These are phyloP conservation scores for Pollenia angustigena DNA, from an alignment of 2,888 invertebrate genomes.

Conservation along the genomic window DNA sequence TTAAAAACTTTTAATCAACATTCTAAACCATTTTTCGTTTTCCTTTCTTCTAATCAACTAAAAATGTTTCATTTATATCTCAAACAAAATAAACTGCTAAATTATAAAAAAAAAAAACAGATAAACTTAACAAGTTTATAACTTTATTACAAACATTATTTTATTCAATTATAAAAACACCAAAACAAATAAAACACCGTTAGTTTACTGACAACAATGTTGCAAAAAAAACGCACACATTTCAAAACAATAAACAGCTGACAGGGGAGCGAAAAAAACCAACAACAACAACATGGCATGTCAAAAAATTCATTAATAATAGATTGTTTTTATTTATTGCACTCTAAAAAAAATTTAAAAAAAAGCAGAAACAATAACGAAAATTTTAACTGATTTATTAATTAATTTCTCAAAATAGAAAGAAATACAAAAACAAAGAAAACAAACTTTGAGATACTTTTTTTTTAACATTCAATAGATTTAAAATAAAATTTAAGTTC, in stretches of 20 bases:
- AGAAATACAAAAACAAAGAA: slow-evolving; percentile 44
- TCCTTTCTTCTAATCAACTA: not conserved
- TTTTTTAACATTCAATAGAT: slow-evolving; percentile 47
- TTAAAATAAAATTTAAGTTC: slow-evolving; percentile 18
- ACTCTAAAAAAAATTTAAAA: slow-evolving; percentile 24
- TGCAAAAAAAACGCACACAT: not conserved
- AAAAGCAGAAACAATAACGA: slow-evolving; percentile 18
- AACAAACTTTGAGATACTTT: slow-evolving; percentile 45
- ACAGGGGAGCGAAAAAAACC: not conserved
- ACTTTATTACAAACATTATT: not conserved
- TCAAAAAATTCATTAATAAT: slow-evolving; percentile 49
- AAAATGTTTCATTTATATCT: not conserved
- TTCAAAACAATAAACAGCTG: slow-evolving; percentile 34
- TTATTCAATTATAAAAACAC: slow-evolving; percentile 23
- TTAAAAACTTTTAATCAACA: not conserved
- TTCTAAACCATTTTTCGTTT: not conserved
- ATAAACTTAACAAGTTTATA: not conserved
- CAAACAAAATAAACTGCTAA: not conserved
- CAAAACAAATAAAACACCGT: slow-evolving; percentile 12
- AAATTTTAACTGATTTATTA: slow-evolving; percentile 49
- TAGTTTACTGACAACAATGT: slow-evolving; percentile 7
- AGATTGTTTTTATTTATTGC: not conserved
- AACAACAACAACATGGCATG: slow-evolving; percentile 14
- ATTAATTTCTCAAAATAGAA: slow-evolving; percentile 53
- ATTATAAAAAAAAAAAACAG: not conserved